Evolutionary conservation across 2,888 invertebrate genomes (phyloP).

Genomic region (Drosophila percnosoma): DNA sequence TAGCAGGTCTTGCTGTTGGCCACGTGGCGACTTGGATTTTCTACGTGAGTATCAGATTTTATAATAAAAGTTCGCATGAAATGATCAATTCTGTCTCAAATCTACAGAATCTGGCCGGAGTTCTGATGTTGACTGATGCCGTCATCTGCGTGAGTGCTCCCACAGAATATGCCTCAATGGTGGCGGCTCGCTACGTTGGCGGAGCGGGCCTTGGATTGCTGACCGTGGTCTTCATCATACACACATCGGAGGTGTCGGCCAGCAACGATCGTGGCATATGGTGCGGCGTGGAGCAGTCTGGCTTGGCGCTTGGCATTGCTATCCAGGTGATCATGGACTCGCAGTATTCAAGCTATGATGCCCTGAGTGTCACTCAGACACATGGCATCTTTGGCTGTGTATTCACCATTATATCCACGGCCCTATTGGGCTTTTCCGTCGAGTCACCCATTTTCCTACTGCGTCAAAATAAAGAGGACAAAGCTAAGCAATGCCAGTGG

Average conservation of each 20-base stretch:
- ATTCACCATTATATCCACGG: constrained; percentile 47
- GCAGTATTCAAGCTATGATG: constrained; percentile 30
- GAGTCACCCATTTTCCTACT: constrained; percentile 79
- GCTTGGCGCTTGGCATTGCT: constrained; percentile 66
- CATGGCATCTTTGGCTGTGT: constrained; percentile 75
- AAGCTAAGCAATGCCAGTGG: constrained; percentile 55
- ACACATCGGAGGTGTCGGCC: constrained; percentile 66
- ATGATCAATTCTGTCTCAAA: background rate
- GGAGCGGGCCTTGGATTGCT: constrained; percentile 75
- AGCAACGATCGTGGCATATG: constrained; percentile 59
- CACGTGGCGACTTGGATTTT: constrained; percentile 55
- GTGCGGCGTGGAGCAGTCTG: constrained; percentile 65
- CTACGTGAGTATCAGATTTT: constrained; percentile 50
- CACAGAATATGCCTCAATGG: constrained; percentile 49
- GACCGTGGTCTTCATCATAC: constrained; percentile 68
- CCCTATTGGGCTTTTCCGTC: constrained; percentile 30
- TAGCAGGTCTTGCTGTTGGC: constrained; percentile 49
- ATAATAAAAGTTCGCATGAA: background rate
- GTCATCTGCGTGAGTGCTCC: constrained; percentile 69
- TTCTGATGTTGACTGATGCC: constrained; percentile 66
- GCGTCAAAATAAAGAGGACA: constrained; percentile 61
- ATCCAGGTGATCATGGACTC: constrained; percentile 66
- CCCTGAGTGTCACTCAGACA: constrained; percentile 44
- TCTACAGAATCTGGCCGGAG: constrained; percentile 40
- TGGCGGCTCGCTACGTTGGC: constrained; percentile 76